A percentile compares a stretch with the other conserved stretches of the same genome.
Evolutionary conservation across 2,797 vertebrate genomes (phyloP).

Genomic region (Sebastes itinus): DNA sequence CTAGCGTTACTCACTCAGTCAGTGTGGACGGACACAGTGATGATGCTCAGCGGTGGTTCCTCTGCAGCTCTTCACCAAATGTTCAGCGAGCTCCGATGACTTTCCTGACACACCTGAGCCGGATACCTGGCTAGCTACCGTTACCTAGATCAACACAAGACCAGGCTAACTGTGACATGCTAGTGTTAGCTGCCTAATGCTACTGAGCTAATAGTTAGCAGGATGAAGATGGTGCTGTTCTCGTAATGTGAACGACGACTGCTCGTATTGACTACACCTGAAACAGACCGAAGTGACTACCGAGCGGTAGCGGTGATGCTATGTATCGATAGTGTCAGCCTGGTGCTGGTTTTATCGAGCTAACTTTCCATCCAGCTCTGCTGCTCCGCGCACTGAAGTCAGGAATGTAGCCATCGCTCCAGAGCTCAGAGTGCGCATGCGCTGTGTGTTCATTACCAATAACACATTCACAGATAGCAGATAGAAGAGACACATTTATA

Average conservation of each 20-base stretch:
- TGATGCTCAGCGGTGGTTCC: conserved; percentile 43
- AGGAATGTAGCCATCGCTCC: conserved; percentile 76
- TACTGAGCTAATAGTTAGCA: conserved; percentile 72
- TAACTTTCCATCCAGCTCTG: conserved; percentile 67
- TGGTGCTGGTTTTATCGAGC: conserved; percentile 56
- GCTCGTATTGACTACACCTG: conserved; percentile 6
- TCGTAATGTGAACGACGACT: conserved; percentile 21
- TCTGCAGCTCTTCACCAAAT: conserved; percentile 42
- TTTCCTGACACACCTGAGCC: conserved; percentile 44
- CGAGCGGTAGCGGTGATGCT: neutral
- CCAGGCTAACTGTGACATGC: conserved; percentile 68
- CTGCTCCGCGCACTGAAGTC: conserved; percentile 65
- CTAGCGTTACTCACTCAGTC: conserved; percentile 67
- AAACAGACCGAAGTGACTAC: conserved; percentile 7
- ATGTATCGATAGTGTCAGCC: neutral
- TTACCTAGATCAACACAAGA: conserved; percentile 52
- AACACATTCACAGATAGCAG: neutral
- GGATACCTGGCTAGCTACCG: conserved; percentile 46
- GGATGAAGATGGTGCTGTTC: conserved; percentile 73
- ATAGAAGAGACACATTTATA: conserved; percentile 12
- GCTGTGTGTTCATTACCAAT: conserved; percentile 2
- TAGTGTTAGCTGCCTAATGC: conserved; percentile 70
- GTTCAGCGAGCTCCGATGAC: conserved; percentile 31
- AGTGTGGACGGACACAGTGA: conserved; percentile 15
- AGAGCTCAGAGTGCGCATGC: conserved; percentile 69